Percentiles rank a stretch among this genome's conserved stretches.
These are phyloP conservation scores for Diacarnus erythraeanus DNA, from an alignment of 37 sponge, comb jelly and placozoan species.

Conservation along the genomic window DNA sequence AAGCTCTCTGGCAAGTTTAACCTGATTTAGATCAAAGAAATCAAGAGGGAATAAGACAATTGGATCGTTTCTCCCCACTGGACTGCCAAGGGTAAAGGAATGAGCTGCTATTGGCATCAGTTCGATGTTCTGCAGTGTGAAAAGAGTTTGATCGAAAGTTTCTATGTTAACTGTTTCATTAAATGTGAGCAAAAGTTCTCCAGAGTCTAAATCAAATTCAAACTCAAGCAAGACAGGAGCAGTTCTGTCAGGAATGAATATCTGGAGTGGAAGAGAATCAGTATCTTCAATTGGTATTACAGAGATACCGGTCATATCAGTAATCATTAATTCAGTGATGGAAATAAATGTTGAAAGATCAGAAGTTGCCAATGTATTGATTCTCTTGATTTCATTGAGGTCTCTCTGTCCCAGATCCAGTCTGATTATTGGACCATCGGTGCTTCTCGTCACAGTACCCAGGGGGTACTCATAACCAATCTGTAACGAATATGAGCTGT, in stretches of 20 bases:
- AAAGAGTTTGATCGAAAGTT: constrained; percentile 34
- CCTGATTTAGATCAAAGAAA: constrained; percentile 65
- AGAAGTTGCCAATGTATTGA: constrained; percentile 56
- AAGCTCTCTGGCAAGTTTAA: constrained; percentile 55
- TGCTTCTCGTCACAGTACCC: constrained; percentile 63
- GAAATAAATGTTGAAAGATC: constrained; percentile 61
- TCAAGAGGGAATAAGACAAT: constrained; percentile 40
- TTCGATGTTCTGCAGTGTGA: constrained; percentile 70
- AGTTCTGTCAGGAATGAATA: constrained; percentile 60
- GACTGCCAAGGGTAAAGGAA: constrained; percentile 40
- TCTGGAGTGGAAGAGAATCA: constrained; percentile 29
- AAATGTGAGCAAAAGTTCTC: constrained; percentile 69
- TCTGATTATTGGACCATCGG: constrained; percentile 68
- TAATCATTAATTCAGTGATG: constrained; percentile 30
- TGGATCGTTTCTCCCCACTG: constrained; percentile 50
- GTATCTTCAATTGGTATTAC: constrained; percentile 41
- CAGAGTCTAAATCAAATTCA: constrained; percentile 83
- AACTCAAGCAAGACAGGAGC: constrained; percentile 63
- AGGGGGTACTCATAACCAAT: constrained; percentile 23
- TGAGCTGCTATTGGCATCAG: background rate
- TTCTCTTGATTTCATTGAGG: constrained; percentile 72
- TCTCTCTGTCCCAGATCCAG: constrained; percentile 66
- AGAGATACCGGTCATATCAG: constrained; percentile 69
- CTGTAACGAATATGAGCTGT: constrained; percentile 51
- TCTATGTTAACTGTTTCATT: constrained; percentile 85